A percentile compares a stretch with the other conserved stretches of the same genome.
phyloP scores from a whole-genome alignment of 2,888 invertebrate genomes.

The Cremastinae sp. region DNA sequence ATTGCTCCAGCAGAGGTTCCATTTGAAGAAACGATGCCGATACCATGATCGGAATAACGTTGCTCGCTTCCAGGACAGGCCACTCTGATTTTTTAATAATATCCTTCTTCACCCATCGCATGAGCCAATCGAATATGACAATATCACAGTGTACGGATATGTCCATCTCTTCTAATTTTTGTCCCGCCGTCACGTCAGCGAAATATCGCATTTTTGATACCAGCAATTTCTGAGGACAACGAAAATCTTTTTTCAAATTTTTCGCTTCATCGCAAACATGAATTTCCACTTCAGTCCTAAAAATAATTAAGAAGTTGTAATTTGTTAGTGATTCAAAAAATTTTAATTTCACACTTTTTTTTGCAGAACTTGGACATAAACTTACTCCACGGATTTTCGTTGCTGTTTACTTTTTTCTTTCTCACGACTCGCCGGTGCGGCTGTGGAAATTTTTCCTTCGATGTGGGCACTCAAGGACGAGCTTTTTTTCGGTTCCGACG shows the following conservation, averaged over 20 bases:
- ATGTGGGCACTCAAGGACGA: constrained; percentile 76
- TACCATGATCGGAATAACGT: constrained; percentile 95
- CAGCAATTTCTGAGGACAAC: constrained; percentile 91
- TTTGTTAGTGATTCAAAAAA: too few species aligned
- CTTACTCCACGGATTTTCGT: constrained; percentile 74
- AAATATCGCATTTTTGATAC: constrained; percentile 97
- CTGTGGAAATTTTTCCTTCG: constrained; percentile 63
- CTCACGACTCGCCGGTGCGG: constrained; percentile 61
- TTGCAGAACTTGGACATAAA: constrained; percentile 18
- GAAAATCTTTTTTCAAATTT: constrained; percentile 92
- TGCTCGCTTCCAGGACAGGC: constrained; percentile 89
- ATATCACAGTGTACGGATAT: constrained; percentile 98
- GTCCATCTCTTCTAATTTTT: constrained; percentile 93
- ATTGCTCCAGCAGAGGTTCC: constrained; percentile 93
- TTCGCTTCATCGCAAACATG: constrained; percentile 98
- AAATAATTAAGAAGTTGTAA: too few species aligned
- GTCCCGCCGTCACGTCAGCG: constrained; percentile 91
- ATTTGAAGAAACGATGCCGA: constrained; percentile 97
- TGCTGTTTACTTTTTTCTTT: constrained; percentile 70
- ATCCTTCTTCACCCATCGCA: constrained; percentile 96
- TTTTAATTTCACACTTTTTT: neutral
- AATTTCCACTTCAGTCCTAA: constrained; percentile 91
- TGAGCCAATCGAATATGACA: constrained; percentile 97
- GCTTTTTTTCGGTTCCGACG: constrained; percentile 81
- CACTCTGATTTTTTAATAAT: constrained; percentile 84